Evolutionary conservation across 2,797 vertebrate genomes (phyloP), one percentile per base, ranked within the genome.

Genomic region (Eutrigla gurnardus): DNA sequence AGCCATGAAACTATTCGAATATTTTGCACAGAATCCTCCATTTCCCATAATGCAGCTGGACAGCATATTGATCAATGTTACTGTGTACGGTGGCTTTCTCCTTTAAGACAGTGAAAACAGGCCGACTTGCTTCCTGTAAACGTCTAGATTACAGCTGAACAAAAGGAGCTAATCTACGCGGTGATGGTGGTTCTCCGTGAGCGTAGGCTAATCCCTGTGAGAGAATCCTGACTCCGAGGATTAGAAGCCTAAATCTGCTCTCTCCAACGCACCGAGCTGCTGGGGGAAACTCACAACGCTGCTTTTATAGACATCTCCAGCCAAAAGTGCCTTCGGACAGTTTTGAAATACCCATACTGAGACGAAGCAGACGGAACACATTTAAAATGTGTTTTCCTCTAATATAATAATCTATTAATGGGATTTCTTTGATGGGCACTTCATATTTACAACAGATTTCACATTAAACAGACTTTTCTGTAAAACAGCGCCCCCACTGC

Each of bases 221-320:
- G 62, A 52, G 46, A 18, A 58, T 33, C 72, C 67, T 15, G 46
- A 58, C 52, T 35, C 52, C 3, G 3, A 18, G 47, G 72, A 66
- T 80, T 60, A 75, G 67, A 57, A 33, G 32, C 45, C 13, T 66
- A 62, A 71, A 60, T 62, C 62, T 37, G 49, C 10, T 62, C 52
- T 58, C n/a, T 58, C 7, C 14, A 5, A 17, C 12, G n/a, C 17
- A 60, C 36, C 25, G 25, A 25, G 25, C 25, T 25, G 25, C 25
- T 25, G 25, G 25, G 25, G 25, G 25, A 25, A 25, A 25, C 25
- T 25, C 25, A 25, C 25, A 25, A 25, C 25, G 25, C 25, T 25
- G 36, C n/a, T 32, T n/a, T 39, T 17, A 25, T 14, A 33, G 47
- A 14, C 15, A 15, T 25, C 46, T 66, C 50, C 3, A 60, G 32